These are phyloP conservation scores for Ectobius pallidus DNA, from an alignment of 2,888 invertebrate species.

Conservation along the genomic window DNA sequence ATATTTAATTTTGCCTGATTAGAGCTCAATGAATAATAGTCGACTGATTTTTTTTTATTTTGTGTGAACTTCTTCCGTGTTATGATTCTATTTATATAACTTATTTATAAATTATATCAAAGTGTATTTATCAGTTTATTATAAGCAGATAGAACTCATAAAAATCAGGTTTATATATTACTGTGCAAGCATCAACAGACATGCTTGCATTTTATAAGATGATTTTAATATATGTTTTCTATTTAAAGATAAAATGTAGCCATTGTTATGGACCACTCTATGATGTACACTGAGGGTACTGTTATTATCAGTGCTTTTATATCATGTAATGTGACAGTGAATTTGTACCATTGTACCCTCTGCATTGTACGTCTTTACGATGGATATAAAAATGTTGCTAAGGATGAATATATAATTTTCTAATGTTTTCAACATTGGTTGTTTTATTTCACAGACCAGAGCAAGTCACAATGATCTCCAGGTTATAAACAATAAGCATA, in stretches of 20 bases:
- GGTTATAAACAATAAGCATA: no score
- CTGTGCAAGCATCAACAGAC: neutral
- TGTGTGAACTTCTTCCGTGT: slow-evolving; percentile 30
- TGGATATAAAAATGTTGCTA: slow-evolving; percentile 18
- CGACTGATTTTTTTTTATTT: slow-evolving; percentile 32
- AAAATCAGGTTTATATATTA: slow-evolving; percentile 30
- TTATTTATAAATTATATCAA: slow-evolving; percentile 41
- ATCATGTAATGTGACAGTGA: neutral
- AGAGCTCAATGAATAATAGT: slow-evolving; percentile 22
- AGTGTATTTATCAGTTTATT: slow-evolving; percentile 41
- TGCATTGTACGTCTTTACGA: slow-evolving; percentile 27
- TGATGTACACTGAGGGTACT: no score
- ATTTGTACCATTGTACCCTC: slow-evolving; percentile 8
- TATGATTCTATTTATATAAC: slow-evolving; percentile 41
- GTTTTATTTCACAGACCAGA: no score
- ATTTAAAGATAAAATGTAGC: slow-evolving; percentile 23
- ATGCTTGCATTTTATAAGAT: slow-evolving; percentile 5
- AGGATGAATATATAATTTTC: slow-evolving; percentile 43
- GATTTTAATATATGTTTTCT: slow-evolving; percentile 26
- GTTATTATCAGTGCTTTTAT: slow-evolving; percentile 31
- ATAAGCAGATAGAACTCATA: slow-evolving; percentile 20
- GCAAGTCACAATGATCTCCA: no score
- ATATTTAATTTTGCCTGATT: slow-evolving; percentile 31
- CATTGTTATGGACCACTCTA: no score
- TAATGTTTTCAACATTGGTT: slow-evolving; percentile 34